phyloP scores from a whole-genome alignment of 2,113 vertebrate genomes.

The Megalops atlanticus region DNA sequence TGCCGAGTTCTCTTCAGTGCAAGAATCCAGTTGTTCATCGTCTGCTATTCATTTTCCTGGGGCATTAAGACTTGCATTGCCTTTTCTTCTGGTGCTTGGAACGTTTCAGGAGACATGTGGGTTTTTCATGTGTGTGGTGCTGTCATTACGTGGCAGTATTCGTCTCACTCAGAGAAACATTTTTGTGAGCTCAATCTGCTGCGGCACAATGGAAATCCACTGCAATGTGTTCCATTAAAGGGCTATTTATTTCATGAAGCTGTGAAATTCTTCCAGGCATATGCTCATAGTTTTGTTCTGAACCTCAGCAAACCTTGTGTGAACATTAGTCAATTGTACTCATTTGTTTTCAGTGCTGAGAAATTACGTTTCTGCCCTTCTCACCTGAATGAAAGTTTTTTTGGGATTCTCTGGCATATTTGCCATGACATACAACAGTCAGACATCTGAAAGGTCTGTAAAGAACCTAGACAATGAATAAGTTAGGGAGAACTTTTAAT shows the following conservation, averaged over 20 bases:
- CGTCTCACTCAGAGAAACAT: neutral
- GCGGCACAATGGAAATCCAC: neutral
- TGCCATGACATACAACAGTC: too few species aligned
- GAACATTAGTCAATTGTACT: too few species aligned
- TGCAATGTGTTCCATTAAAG: neutral
- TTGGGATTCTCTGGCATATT: too few species aligned
- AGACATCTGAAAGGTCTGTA: neutral
- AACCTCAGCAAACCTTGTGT: too few species aligned
- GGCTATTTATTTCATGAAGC: neutral
- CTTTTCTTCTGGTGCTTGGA: neutral
- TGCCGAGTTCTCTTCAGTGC: neutral
- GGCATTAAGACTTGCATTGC: neutral
- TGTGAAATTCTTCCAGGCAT: too few species aligned
- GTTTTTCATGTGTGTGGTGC: neutral
- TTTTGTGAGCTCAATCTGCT: neutral
- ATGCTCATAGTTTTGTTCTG: too few species aligned
- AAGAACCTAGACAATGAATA: conserved; percentile 34
- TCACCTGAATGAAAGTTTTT: too few species aligned
- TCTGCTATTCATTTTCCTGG: neutral
- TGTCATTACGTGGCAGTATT: neutral
- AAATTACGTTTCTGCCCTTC: too few species aligned
- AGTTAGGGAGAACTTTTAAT: conserved; percentile 61
- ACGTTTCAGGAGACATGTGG: neutral
- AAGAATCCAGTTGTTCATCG: neutral
- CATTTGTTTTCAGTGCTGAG: too few species aligned